Percentiles rank a stretch among this genome's conserved stretches.
Conservation (phyloP, 2,888 invertebrate species). For the Drosophila dives region DNA sequence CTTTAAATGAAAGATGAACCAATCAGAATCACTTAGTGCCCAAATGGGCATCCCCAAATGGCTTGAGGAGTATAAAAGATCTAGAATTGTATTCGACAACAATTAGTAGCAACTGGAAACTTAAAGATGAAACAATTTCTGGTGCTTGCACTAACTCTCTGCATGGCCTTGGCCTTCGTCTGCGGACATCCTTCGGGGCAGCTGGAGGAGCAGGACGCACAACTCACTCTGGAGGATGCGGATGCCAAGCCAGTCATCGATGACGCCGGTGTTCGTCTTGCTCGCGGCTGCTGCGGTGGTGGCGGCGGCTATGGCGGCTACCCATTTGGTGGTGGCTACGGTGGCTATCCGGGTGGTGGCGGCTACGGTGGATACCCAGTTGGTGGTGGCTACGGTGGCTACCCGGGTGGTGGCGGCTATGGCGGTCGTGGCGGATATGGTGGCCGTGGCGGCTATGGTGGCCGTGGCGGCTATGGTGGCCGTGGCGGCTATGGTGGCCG, state of each 20-base stretch:
- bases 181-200: constrained; percentile 47
- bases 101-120: constrained; percentile 45
- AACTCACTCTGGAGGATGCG: constrained; percentile 44
- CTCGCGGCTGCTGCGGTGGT: constrained; percentile 55
- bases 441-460: constrained; percentile 14
- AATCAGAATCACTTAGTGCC: constrained; percentile 16
- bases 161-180: constrained; percentile 43
- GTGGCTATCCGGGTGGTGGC: constrained; percentile 11
- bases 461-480: neutral
- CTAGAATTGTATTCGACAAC: neutral
- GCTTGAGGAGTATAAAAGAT: constrained; percentile 56
- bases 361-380: too few species aligned
- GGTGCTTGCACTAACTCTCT: constrained; percentile 39
- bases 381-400: too few species aligned
- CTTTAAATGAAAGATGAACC: constrained; percentile 29
- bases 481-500: constrained; percentile 3
- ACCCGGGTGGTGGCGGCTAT: too few species aligned
- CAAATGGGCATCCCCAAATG: constrained; percentile 44
- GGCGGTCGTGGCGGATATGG: constrained; percentile 32
- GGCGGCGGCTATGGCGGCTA: constrained; percentile 34
- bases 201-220: constrained; percentile 35
- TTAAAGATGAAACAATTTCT: constrained; percentile 66
- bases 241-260: constrained; percentile 38
- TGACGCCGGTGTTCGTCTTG: constrained; percentile 41
- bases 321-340: neutral